Base-by-base conservation (phyloP, 2,888 invertebrate species). In the Elegia similella region DNA sequence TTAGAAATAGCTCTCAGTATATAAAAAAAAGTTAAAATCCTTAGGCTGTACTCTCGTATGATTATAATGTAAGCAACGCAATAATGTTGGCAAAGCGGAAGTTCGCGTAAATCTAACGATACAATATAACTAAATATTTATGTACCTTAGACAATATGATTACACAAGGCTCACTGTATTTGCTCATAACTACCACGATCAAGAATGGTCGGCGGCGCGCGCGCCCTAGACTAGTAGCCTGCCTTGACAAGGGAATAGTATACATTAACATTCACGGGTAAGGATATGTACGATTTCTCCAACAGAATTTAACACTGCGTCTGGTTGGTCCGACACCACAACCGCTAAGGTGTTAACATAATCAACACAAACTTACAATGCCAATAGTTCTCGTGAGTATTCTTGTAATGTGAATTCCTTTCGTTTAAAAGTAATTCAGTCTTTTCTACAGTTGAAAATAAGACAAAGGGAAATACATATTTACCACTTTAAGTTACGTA, bases 1-100 rank as follows among this genome's bases (percentile, higher is more conserved):
- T 90, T 89, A 91, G 91, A 84, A 90, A 90, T 91, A 91, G 91
- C 91, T 90, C 91, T 88, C 90, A 89, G 90, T 80, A 81, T 86
- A 83, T 84, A 85, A 86, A 88, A 86, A 82, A 89, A 86, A 76
- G 88, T 91, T 91, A 90, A 90, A 90, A 90, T 91, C 89, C 90
- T 90, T 90, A 90, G 90, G 90, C 90, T 90, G 90, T 89, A 90
- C 90, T 89, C 86, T 87, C 79, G 77, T 87, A 88, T 85, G 88
- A 84, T 88, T 88, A 88, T 84, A 88, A 89, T 84, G 86, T 88
- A 90, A 90, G 88, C 89, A 88, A 91, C 90, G 86, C 76, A 84
- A 90, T 88, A n/a, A 89, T 84, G 86, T 90, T 86, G 90, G 88
- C 91, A 84, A 91, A 91, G 90, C 90, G 84, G 90, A 88, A 88